Conservation (phyloP, 2,888 invertebrate species). For the Nymphalis polychloros region DNA sequence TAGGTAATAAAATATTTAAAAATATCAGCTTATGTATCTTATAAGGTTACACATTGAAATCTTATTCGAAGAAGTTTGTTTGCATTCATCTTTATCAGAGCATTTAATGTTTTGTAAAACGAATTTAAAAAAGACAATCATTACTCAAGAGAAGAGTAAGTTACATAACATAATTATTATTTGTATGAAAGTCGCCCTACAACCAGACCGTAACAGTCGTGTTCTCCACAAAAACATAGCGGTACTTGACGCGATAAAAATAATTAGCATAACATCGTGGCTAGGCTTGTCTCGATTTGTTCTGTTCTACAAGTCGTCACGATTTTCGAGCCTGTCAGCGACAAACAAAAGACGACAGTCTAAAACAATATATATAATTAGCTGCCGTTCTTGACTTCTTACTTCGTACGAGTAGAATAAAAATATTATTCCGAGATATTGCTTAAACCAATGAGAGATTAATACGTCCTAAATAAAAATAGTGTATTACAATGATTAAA, state of each 20-base stretch:
- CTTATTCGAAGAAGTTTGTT: conserved; percentile 8
- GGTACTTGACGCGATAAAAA: not conserved
- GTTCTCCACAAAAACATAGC: not conserved
- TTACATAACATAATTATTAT: conserved; percentile 26
- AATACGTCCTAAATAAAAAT: too few species aligned
- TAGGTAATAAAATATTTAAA: not conserved
- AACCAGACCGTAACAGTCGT: conserved; percentile 30
- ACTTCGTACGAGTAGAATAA: too few species aligned
- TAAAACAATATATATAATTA: too few species aligned
- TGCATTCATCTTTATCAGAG: conserved; percentile 21
- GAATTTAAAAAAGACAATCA: conserved; percentile 33
- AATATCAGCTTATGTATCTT: too few species aligned
- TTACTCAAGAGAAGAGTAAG: conserved; percentile 24
- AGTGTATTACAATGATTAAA: too few species aligned
- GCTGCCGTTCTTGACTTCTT: too few species aligned
- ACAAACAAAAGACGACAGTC: too few species aligned
- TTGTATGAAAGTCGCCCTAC: conserved; percentile 22
- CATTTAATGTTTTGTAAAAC: conserved; percentile 31
- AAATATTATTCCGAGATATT: too few species aligned
- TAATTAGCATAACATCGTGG: not conserved
- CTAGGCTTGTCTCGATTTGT: not conserved
- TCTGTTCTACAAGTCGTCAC: too few species aligned
- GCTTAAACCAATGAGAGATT: too few species aligned
- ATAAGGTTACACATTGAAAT: conserved; percentile 1
- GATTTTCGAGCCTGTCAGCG: too few species aligned